Evolutionary conservation across 2,113 vertebrate species (phyloP).

Genomic region (Lagenorhynchus albirostris): DNA sequence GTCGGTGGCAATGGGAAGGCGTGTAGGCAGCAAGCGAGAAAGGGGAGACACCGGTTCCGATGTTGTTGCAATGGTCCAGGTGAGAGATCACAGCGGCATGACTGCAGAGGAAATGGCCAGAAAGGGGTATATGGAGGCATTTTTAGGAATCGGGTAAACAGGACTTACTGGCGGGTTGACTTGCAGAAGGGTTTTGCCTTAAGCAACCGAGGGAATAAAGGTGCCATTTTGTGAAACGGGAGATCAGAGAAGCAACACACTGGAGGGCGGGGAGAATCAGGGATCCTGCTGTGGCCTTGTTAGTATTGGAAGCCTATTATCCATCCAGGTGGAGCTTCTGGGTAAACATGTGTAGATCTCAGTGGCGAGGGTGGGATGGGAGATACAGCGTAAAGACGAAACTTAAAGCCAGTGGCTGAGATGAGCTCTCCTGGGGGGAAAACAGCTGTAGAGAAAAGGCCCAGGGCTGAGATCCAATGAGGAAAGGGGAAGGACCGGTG

Average conservation of each 20-base stretch:
- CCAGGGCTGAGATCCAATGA: not conserved
- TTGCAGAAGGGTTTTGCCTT: not conserved
- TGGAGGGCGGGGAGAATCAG: not conserved
- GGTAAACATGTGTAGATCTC: not conserved
- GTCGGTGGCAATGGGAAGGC: not conserved
- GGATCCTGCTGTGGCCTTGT: not conserved
- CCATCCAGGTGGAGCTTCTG: not conserved
- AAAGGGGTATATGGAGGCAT: not conserved
- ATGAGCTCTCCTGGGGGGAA: not conserved
- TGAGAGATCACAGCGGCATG: not conserved
- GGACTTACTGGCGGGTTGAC: not conserved
- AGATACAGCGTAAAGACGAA: not conserved
- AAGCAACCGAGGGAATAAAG: not conserved
- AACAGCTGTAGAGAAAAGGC: not conserved
- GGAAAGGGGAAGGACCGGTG: no score
- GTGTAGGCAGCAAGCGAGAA: not conserved
- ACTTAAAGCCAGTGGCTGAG: not conserved
- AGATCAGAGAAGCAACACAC: not conserved
- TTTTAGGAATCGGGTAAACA: not conserved
- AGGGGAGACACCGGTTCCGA: not conserved
- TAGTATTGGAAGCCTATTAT: not conserved
- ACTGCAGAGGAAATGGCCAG: no score
- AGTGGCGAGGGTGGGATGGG: not conserved
- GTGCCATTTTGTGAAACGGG: not conserved
- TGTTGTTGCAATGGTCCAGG: not conserved